Evolutionary conservation across 35 echinoderm and acorn worm species (phyloP), one percentile per base, ranked within the genome.

Genomic region (Eucidaris tribuloides): DNA sequence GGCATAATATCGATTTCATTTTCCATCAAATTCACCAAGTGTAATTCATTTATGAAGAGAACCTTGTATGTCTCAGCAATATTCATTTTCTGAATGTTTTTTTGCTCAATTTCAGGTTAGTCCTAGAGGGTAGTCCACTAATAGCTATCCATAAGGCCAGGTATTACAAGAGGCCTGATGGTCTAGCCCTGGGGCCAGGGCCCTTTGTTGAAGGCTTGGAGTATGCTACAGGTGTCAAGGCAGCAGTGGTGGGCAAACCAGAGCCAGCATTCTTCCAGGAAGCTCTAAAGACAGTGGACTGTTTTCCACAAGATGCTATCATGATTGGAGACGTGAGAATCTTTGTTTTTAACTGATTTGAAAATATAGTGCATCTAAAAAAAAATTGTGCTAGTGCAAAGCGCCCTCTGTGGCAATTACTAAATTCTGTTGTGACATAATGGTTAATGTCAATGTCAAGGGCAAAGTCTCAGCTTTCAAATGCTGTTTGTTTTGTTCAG

Each of bases 311-410:
- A 65, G 90, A 97, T 34, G 86, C 94, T 45, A 86, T 97, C 7
- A 97, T 97, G 94, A 97, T 97, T 83, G 94, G 94, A 70, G 94
- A 97, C 80, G 94, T 97, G 66, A 93, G 94, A 81, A 52, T 9
- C 9, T 52, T 11, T 52, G 48, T 52, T 52, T 52, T 52, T 9
- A 78, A 14, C 7, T 15, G 72, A 13, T 44, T 48, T 15, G 13
- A 27, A 62, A 36, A 65, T 37, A 19, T 74, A 15, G 19, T 30
- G 22, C 19, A 18, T 74, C 9, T 65, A 65, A 19, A 65, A 9
- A 7, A 13, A 15, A 19, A 30, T 7, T 7, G 6, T 13, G 9
- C 62, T 7, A 65, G 7, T 7, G 9, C 15, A 65, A 65, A 65
- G 27, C 7, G 62, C 27, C 7, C 27, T 25, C 7, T 19, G 6